Evolutionary conservation across 2,888 invertebrate species (phyloP).

Genomic region (Ennomos quercinarius): DNA sequence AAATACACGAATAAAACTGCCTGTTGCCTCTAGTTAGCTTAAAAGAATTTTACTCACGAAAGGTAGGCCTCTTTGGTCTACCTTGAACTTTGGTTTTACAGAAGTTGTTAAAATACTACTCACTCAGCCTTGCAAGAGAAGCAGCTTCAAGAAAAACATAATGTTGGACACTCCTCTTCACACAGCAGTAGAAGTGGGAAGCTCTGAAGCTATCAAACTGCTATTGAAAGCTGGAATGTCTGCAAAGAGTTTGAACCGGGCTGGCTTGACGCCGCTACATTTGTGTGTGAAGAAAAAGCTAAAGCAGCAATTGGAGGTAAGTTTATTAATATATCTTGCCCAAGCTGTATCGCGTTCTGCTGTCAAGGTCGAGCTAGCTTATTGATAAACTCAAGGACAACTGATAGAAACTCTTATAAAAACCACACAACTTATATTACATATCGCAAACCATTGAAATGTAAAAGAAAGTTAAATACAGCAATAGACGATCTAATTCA

Average conservation of each 20-base stretch:
- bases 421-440: too few species aligned
- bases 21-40: too few species aligned
- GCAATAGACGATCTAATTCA: too few species aligned
- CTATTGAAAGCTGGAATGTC: conserved; percentile 39
- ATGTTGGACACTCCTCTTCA: conserved; percentile 38
- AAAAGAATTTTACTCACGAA: neutral
- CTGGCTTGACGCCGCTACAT: conserved; percentile 46
- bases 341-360: too few species aligned
- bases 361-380: too few species aligned
- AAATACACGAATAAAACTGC: too few species aligned
- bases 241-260: conserved; percentile 27
- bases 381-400: too few species aligned
- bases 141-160: conserved; percentile 9
- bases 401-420: too few species aligned
- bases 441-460: too few species aligned
- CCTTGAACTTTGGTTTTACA: conserved; percentile 21
- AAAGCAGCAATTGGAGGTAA: conserved; percentile 45
- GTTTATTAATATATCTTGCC: too few species aligned
- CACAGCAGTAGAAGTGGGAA: conserved; percentile 47
- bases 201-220: conserved; percentile 31
- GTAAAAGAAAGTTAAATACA: too few species aligned
- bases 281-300: conserved; percentile 44
- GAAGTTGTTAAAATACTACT: conserved; percentile 31
- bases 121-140: conserved; percentile 13
- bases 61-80: conserved; percentile 13